phyloP scores from a whole-genome alignment of 2,113 vertebrate species.

The Marmota flaviventris region DNA sequence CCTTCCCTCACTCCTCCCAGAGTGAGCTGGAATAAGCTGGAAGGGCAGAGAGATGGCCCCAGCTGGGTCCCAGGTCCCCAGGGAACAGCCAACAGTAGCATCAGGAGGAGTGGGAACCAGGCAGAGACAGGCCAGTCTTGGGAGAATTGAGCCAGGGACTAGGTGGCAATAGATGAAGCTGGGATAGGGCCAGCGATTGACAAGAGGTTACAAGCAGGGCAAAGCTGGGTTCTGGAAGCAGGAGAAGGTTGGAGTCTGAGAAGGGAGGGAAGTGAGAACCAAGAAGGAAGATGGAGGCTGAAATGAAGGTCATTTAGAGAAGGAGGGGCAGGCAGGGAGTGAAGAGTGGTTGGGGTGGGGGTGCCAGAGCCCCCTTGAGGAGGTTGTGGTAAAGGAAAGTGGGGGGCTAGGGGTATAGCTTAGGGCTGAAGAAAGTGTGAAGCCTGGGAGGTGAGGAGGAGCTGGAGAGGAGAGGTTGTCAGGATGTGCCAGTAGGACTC shows the following conservation, averaged over 20 bases:
- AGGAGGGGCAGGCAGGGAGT: neutral
- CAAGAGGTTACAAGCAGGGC: neutral
- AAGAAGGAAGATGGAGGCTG: neutral
- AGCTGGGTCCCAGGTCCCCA: neutral
- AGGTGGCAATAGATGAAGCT: neutral
- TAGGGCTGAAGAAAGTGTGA: neutral
- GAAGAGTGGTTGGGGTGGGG: neutral
- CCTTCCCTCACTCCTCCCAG: neutral
- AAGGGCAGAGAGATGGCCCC: too few species aligned
- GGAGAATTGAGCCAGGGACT: neutral
- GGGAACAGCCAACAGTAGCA: neutral
- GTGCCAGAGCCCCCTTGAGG: too few species aligned
- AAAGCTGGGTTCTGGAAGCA: neutral
- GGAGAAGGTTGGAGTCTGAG: neutral
- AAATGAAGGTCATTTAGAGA: neutral
- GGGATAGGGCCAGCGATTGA: neutral
- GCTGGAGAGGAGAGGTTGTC: too few species aligned
- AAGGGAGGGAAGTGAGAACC: neutral
- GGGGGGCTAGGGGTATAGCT: accelerated
- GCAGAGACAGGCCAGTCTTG: neutral
- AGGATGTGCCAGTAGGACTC: neutral
- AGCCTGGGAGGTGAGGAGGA: too few species aligned
- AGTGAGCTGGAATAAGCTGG: neutral
- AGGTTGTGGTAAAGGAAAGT: neutral
- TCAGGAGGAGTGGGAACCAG: neutral